A percentile compares a stretch with the other conserved stretches of the same genome.
These are phyloP conservation scores for Actinia equina DNA, from an alignment of 64 coral and sea anemone genomes.

Conservation along the genomic window DNA sequence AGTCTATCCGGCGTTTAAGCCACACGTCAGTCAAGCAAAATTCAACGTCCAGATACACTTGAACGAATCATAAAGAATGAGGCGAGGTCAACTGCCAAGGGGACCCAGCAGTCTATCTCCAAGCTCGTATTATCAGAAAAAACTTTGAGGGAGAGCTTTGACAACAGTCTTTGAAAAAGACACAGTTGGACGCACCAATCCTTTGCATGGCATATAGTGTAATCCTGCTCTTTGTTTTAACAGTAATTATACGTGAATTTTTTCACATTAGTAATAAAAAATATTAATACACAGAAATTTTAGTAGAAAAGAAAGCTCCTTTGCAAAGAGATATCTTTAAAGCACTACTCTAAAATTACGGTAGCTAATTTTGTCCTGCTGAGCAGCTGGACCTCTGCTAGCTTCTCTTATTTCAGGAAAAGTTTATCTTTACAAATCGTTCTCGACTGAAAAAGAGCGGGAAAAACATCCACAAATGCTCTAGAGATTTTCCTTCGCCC, in stretches of 20 bases:
- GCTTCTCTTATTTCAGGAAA: slow-evolving; percentile 9
- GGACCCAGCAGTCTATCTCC: neutral
- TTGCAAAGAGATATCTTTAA: neutral
- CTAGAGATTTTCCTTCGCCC: neutral
- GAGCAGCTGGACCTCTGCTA: neutral
- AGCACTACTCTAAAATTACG: neutral
- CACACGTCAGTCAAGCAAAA: slow-evolving; percentile 10
- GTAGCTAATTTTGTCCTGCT: neutral
- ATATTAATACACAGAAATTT: neutral
- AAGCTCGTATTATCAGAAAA: slow-evolving; percentile 3
- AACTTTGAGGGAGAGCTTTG: slow-evolving; percentile 30
- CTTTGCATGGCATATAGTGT: neutral
- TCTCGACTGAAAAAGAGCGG: neutral
- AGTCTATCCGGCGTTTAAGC: neutral
- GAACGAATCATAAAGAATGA: slow-evolving; percentile 4
- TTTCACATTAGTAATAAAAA: neutral
- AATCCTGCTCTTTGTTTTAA: neutral
- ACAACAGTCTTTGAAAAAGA: neutral
- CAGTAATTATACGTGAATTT: neutral
- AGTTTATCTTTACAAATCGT: neutral
- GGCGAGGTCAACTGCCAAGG: neutral
- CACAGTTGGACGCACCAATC: neutral
- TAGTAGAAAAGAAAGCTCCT: neutral
- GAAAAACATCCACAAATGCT: neutral
- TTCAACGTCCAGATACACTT: slow-evolving; percentile 13